Evolutionary conservation across 2,888 invertebrate species (phyloP).

Genomic region (Chaetogeoica ovagalla): DNA sequence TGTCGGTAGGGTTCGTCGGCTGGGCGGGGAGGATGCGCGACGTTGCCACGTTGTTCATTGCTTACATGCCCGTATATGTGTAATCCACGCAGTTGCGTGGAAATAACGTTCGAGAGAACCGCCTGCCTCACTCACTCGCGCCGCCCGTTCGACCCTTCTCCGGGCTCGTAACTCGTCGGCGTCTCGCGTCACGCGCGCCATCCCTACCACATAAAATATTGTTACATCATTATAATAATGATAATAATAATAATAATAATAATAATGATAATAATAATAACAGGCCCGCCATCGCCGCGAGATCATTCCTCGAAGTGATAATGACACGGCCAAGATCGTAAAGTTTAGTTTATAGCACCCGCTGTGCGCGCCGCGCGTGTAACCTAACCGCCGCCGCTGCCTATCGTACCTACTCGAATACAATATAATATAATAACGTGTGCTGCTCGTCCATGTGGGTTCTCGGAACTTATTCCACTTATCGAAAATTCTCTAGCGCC

Average conservation of each 20-base stretch:
- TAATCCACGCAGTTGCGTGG: constrained; percentile 18
- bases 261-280: constrained; percentile 21
- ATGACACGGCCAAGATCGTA: constrained; percentile 25
- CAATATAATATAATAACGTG: no score
- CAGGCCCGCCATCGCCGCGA: neutral
- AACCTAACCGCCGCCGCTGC: neutral
- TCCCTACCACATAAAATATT: constrained; percentile 14
- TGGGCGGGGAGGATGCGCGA: constrained; percentile 11
- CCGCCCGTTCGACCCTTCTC: neutral
- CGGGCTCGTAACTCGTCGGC: neutral
- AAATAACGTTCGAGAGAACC: constrained; percentile 15
- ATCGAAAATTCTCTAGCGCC: no score
- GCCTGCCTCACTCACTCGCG: neutral
- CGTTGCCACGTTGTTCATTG: constrained; percentile 44
- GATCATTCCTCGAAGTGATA: constrained; percentile 30
- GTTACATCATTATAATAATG: constrained; percentile 46
- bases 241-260: constrained; percentile 7
- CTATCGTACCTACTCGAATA: no score
- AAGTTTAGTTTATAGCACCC: neutral
- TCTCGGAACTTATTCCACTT: no score
- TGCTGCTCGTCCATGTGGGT: no score
- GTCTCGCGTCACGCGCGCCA: constrained; percentile 8
- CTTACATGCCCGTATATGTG: constrained; percentile 28
- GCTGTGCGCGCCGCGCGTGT: neutral
- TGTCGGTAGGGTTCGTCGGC: neutral